These are phyloP conservation scores for Phyllostomus hastatus DNA, from an alignment of 2,113 vertebrate species.

Conservation along the genomic window DNA sequence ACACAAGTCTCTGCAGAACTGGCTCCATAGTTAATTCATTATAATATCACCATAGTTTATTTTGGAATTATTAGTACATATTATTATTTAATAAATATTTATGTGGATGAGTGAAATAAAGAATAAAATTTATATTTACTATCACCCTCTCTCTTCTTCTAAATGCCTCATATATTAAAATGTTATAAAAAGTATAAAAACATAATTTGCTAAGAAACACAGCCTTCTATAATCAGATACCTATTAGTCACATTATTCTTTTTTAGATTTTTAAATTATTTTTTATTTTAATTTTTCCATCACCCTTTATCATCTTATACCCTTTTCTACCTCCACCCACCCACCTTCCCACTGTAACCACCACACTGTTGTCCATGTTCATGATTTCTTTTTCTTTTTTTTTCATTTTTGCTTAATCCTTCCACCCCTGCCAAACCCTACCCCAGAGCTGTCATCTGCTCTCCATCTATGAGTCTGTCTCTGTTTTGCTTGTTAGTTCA, in stretches of 20 bases:
- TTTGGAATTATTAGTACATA: not conserved
- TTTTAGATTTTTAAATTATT: not conserved
- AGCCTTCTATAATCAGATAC: not conserved
- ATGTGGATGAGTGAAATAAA: not conserved
- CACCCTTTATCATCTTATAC: too few species aligned
- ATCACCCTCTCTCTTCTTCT: not conserved
- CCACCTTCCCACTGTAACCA: too few species aligned
- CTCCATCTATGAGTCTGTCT: too few species aligned
- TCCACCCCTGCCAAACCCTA: too few species aligned
- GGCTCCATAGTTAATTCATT: not conserved
- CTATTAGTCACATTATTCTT: not conserved
- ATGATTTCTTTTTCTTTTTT: too few species aligned
- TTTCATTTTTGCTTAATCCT: too few species aligned
- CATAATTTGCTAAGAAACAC: not conserved
- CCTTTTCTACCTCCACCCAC: too few species aligned
- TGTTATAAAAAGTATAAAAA: not conserved
- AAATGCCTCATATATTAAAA: not conserved
- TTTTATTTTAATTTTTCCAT: too few species aligned
- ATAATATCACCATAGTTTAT: not conserved
- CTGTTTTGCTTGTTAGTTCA: too few species aligned
- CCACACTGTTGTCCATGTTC: too few species aligned
- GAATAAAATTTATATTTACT: not conserved
- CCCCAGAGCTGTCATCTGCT: too few species aligned
- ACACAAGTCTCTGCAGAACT: not conserved
- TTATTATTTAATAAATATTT: not conserved